These are phyloP conservation scores for Meriones psammophilus DNA, from an alignment of 2,797 vertebrate genomes.

Conservation along the genomic window DNA sequence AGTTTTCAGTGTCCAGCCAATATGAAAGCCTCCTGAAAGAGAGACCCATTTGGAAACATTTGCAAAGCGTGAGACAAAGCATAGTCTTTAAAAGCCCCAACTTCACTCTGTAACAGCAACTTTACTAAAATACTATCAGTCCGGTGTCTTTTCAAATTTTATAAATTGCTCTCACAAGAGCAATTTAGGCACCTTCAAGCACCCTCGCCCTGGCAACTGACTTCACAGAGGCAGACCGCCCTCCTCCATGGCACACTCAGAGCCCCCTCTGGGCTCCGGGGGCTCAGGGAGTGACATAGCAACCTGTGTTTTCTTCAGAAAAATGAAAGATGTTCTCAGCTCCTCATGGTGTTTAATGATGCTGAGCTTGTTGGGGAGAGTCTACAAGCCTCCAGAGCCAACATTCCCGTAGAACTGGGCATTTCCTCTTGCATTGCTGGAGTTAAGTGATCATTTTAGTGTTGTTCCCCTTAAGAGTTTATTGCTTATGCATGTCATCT, in stretches of 20 bases:
- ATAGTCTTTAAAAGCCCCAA: slow-evolving; percentile 39
- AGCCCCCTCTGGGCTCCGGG: background rate
- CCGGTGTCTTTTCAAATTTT: slow-evolving; percentile 34
- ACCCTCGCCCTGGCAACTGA: background rate
- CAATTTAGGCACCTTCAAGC: background rate
- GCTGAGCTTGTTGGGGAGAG: background rate
- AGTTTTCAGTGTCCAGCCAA: slow-evolving; percentile 39
- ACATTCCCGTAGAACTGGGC: background rate
- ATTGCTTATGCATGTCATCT: background rate
- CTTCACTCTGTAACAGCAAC: slow-evolving; percentile 44
- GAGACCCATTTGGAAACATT: slow-evolving; percentile 48
- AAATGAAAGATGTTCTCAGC: background rate
- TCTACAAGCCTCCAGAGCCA: background rate
- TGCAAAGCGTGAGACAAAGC: slow-evolving; percentile 43
- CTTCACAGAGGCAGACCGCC: background rate
- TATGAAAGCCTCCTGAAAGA: slow-evolving; percentile 42
- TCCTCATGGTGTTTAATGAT: background rate
- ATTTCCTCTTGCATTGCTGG: background rate
- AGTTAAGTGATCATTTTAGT: background rate
- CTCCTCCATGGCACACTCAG: background rate
- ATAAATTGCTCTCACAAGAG: background rate
- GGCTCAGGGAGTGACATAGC: background rate
- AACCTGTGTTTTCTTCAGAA: background rate
- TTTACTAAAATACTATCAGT: slow-evolving; percentile 17
- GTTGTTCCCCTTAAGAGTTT: background rate